Conservation (phyloP, 1,140 invertebrate genomes). For the Anadara kagoshimensis region DNA sequence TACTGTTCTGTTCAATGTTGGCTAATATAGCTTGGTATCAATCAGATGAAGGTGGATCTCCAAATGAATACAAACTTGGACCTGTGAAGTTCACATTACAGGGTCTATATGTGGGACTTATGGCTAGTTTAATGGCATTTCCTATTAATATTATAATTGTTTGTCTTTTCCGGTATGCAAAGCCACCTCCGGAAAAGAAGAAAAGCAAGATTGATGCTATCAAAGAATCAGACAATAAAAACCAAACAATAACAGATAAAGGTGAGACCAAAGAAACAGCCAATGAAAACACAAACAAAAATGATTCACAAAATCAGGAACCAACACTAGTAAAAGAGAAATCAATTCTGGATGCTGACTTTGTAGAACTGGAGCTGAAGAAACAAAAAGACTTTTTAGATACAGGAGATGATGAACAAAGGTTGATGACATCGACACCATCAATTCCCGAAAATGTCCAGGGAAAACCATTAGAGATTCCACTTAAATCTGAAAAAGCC, state of each 20-base stretch:
- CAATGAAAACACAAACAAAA: background rate
- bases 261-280: background rate
- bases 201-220: constrained; percentile 5
- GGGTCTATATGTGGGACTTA: constrained; percentile 47
- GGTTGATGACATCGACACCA: constrained; percentile 1
- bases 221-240: too few relatives aligned
- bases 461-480: background rate
- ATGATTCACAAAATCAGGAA: background rate
- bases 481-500: constrained; percentile 26
- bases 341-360: constrained; percentile 20
- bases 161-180: constrained; percentile 48
- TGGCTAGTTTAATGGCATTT: constrained; percentile 43
- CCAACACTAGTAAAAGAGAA: background rate
- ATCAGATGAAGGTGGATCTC: constrained; percentile 14
- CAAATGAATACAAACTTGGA: constrained; percentile 39
- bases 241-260: constrained; percentile 8
- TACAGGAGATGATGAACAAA: constrained; percentile 11
- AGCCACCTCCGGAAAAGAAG: constrained; percentile 28
- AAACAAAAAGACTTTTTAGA: constrained; percentile 27
- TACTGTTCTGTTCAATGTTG: constrained; percentile 62
- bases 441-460: background rate
- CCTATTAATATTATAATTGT: constrained; percentile 56
- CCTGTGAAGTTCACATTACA: constrained; percentile 42
- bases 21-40: constrained; percentile 57
- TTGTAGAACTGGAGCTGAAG: constrained; percentile 19